Percentiles rank a stretch among this genome's conserved stretches.
These are phyloP conservation scores for Euspilapteryx auroguttella DNA, from an alignment of 2,888 invertebrate species.

Conservation along the genomic window DNA sequence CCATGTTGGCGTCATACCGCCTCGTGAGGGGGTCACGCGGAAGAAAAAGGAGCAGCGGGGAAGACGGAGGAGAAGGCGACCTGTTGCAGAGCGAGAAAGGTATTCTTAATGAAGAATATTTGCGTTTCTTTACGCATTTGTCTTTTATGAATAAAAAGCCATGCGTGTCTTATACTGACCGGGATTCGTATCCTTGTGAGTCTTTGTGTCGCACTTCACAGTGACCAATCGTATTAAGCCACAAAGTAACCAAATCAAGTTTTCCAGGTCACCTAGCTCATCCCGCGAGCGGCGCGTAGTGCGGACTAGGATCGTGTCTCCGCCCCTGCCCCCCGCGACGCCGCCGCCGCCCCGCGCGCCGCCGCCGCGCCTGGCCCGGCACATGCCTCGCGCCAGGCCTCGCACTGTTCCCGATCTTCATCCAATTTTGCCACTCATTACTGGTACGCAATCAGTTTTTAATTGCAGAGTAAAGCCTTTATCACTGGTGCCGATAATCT, in stretches of 20 bases:
- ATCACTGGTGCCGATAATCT: too few relatives aligned
- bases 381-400: conserved; percentile 16
- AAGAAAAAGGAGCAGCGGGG: conserved; percentile 35
- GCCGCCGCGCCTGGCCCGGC: conserved; percentile 21
- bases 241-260: too few relatives aligned
- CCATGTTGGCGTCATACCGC: conserved; percentile 56
- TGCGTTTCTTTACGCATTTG: neutral
- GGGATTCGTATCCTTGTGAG: too few relatives aligned
- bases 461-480: neutral
- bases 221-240: too few relatives aligned
- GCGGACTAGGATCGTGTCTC: conserved; percentile 31
- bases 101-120: conserved; percentile 6
- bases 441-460: conserved; percentile 15
- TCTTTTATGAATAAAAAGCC: too few relatives aligned
- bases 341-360: conserved; percentile 13
- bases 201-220: too few relatives aligned
- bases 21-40: conserved; percentile 24
- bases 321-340: conserved; percentile 30
- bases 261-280: conserved; percentile 52
- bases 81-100: conserved; percentile 31
- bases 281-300: conserved; percentile 40
- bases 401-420: conserved; percentile 19
- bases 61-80: conserved; percentile 27
- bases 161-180: neutral
- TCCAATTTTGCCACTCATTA: conserved; percentile 27